Evolutionary conservation across 2,888 invertebrate genomes (phyloP).

Genomic region (Chironomus riparius): DNA sequence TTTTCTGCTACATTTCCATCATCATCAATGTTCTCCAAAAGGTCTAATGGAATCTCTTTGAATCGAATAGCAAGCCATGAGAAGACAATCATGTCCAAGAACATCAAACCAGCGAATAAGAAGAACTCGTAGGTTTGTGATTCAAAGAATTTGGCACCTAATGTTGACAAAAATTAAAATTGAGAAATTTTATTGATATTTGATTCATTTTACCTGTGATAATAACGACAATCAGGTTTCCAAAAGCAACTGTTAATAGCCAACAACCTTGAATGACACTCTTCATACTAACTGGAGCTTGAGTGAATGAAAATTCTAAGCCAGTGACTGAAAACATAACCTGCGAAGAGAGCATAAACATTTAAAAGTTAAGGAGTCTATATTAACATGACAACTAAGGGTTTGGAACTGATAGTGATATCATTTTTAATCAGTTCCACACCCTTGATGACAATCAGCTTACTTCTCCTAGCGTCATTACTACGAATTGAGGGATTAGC

Average conservation of each 20-base stretch:
- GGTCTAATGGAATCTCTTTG: conserved; percentile 37
- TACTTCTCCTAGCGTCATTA: conserved; percentile 58
- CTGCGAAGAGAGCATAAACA: not conserved
- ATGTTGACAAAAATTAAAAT: too few relatives aligned
- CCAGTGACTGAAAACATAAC: conserved; percentile 87
- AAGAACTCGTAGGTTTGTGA: conserved; percentile 82
- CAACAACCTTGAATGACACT: conserved; percentile 87
- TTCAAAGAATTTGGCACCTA: conserved; percentile 61
- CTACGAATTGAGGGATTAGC: conserved; percentile 58
- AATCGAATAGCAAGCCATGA: conserved; percentile 70
- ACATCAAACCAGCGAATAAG: conserved; percentile 82
- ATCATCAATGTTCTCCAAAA: conserved; percentile 7
- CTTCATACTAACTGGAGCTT: conserved; percentile 85
- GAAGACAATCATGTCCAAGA: conserved; percentile 73
- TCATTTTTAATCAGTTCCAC: too few relatives aligned
- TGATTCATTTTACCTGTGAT: conserved; percentile 49
- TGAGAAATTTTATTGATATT: not conserved
- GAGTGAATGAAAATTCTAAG: conserved; percentile 82
- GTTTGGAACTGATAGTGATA: too few relatives aligned
- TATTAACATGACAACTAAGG: too few relatives aligned
- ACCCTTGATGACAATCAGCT: too few relatives aligned
- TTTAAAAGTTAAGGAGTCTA: too few relatives aligned
- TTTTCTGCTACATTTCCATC: not conserved
- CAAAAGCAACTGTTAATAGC: conserved; percentile 80
- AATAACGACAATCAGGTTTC: conserved; percentile 86